These are phyloP conservation scores for Schizopygopsis pylzovi DNA, from an alignment of 2,797 vertebrate genomes.

Conservation along the genomic window DNA sequence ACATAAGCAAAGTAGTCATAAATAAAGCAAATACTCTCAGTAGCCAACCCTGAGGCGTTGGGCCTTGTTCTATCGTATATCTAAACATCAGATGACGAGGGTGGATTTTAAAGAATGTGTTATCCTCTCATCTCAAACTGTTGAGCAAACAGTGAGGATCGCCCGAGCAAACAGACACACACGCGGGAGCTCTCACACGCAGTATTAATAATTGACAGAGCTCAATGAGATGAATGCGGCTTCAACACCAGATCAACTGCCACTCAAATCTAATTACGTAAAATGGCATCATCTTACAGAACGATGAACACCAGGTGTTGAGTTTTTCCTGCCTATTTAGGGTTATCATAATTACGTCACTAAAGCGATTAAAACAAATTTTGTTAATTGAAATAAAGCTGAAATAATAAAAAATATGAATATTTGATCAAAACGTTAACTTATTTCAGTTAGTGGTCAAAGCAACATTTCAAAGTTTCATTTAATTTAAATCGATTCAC, in stretches of 20 bases:
- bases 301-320: background rate
- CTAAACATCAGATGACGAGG: background rate
- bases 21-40: background rate
- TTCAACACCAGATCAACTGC: slow-evolving; percentile 26
- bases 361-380: background rate
- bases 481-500: background rate
- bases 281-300: slow-evolving; percentile 47
- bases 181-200: slow-evolving; percentile 1
- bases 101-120: slow-evolving; percentile 28
- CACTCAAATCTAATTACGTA: slow-evolving; percentile 39
- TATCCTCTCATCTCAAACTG: slow-evolving; percentile 40
- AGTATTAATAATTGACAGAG: slow-evolving; percentile 56
- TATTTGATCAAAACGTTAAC: background rate
- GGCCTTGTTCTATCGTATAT: background rate
- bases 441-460: background rate
- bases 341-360: background rate
- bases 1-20: background rate
- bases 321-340: background rate
- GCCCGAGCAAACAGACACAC: slow-evolving; percentile 30
- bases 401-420: background rate
- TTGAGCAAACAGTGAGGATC: slow-evolving; percentile 45
- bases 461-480: background rate
- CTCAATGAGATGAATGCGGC: slow-evolving; percentile 41
- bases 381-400: background rate
- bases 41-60: background rate